Evolutionary conservation across 2,113 vertebrate species (phyloP), one percentile per base, ranked within the genome.

Genomic region (Agapornis roseicollis): DNA sequence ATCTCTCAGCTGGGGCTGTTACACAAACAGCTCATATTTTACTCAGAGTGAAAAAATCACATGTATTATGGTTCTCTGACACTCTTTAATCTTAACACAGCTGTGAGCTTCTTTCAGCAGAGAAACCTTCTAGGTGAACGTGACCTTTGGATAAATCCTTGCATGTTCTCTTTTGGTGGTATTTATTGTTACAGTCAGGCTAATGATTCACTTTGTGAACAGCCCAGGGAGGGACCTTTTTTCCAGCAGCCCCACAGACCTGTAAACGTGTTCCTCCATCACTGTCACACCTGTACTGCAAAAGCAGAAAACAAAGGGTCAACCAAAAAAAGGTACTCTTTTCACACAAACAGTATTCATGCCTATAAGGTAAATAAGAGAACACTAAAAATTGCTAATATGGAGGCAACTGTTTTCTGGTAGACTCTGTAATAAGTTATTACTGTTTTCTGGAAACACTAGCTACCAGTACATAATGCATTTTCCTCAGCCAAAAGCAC

Each of bases 21-120:
- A 93, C 69, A 90, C 69, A 96, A 96, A 95, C 80, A 96, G 93
- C 74, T 96, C 92, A 77, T 95, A 94, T 89, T 96, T 94, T 96
- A 95, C 84, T 76, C 72, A 20, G 70, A 89, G 77, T 86, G 91
- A 94, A 95, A 91, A 95, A 93, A 93, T 91, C 31, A 2, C 61
- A 84, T n/a, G 87, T 46, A 64, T 73, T 64, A 78, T 50, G 74
- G 79, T 77, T 94, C 86, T 85, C 88, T 89, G 91, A 93, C 94
- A 89, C 37, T 81, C 89, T 94, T 95, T 90, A 70, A 80, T 90
- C 80, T 96, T 79, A 96, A 80, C 73, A 90, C 91, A 95, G 95
- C 63, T 97, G 90, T 3, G 3, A 66, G 86, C 50, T 61, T 82
- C 61, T 66, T 82, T 93, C 44, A 83, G 77, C 56, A 90, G 89